Percentiles rank a stretch among this genome's conserved stretches.
Evolutionary conservation across 2,797 vertebrate species (phyloP).

Genomic region (Crenuchus spilurus): DNA sequence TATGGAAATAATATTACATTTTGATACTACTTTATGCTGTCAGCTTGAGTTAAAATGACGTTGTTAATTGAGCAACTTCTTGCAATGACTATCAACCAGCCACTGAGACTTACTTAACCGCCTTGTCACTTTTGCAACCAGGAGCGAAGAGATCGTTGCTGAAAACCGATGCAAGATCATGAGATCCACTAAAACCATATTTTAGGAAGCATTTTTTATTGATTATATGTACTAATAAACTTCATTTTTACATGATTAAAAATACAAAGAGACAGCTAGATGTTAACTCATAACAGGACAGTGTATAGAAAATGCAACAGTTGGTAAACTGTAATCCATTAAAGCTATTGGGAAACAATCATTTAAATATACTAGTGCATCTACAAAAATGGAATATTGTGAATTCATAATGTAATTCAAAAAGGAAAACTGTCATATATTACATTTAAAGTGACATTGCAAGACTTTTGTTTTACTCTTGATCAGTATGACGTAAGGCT

Average conservation of each 20-base stretch:
- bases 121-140: conserved; percentile 37
- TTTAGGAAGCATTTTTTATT: background rate
- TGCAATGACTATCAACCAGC: conserved; percentile 33
- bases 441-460: too few relatives aligned
- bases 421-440: too few relatives aligned
- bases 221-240: background rate
- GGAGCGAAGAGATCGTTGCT: conserved; percentile 37
- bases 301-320: too few relatives aligned
- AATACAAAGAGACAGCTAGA: background rate
- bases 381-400: too few relatives aligned
- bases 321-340: too few relatives aligned
- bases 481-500: too few relatives aligned
- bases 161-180: conserved; percentile 52
- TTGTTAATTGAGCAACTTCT: conserved; percentile 37
- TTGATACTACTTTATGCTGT: background rate
- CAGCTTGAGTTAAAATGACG: conserved; percentile 39
- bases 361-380: too few relatives aligned
- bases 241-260: background rate
- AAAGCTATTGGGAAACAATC: too few relatives aligned
- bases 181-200: conserved; percentile 32
- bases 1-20: conserved; percentile 8
- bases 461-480: too few relatives aligned
- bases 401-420: too few relatives aligned
- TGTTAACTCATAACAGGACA: too few relatives aligned
- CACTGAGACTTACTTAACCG: conserved; percentile 55